Base-by-base conservation (phyloP, 2,113 vertebrate genomes). In the Felis chaus region DNA sequence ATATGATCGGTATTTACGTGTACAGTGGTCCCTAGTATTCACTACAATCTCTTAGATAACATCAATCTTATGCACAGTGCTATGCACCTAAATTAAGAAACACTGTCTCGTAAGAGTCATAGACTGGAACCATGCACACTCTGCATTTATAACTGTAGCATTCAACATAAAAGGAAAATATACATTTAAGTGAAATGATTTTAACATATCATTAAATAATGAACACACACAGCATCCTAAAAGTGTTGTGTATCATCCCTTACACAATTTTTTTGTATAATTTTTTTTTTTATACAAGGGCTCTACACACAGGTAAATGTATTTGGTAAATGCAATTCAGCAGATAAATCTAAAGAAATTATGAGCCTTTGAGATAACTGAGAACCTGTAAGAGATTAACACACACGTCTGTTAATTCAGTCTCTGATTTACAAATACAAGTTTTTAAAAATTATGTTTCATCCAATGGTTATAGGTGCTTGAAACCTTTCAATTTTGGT, bases 151-250 rank as follows among this genome's bases (percentile, higher is more conserved):
- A 76, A 82, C n/a, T 91, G 18, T 31, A 85, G 55, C 39, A 36
- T 66, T 92, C 19, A 86, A 89, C 33, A 82, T 78, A 78, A 96
- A 92, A 66, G 39, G 39, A 81, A 93, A 96, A 89, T 55, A 55
- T 4, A 63, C 15, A 88, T 61, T 63, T 73, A 66, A 88, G n/a
- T 95, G 65, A 92, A 97, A 91, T 81, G 6, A 88, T 61, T 92
- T 91, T 94, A 91, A 96, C 33, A 81, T 71, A 31, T 45, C 13
- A 94, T 66, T 83, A 94, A 79, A 82, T 48, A 93, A 96, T 39
- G 45, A 84, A 84, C 41, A 85, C 16, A 91, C 21, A 50, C 0
- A 65, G n/a, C 33, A 95, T 69, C 71, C 89, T 84, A 45, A 94
- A 81, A 79, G n/a, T 76, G 48, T 73, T 85, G 2, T 3, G 0